These are phyloP conservation scores for Serinus canaria DNA, from an alignment of 2,113 vertebrate species.

Conservation along the genomic window DNA sequence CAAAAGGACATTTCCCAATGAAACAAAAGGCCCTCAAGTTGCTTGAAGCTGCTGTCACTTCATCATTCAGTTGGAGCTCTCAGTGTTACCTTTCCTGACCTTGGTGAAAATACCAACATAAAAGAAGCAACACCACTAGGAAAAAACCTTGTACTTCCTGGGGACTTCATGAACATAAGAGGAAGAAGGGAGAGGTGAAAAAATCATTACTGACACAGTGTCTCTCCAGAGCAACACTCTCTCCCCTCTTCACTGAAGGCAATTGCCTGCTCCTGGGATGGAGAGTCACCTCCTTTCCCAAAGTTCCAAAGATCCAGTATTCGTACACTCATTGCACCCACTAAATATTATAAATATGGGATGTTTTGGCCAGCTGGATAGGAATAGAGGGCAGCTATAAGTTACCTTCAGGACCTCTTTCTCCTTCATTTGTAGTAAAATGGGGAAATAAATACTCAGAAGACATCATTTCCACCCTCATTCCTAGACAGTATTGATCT, in stretches of 20 bases:
- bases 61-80: neutral
- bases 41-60: neutral
- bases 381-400: neutral
- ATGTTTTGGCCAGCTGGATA: neutral
- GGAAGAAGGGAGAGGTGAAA: neutral
- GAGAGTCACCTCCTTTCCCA: neutral
- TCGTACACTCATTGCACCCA: fast-evolving
- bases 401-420: neutral
- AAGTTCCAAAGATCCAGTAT: neutral
- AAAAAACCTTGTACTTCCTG: neutral
- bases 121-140: neutral
- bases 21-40: neutral
- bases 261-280: neutral
- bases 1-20: neutral
- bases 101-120: neutral
- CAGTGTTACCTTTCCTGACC: neutral
- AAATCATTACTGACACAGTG: neutral
- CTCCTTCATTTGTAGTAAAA: neutral
- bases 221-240: neutral
- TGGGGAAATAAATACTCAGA: neutral
- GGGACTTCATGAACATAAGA: neutral
- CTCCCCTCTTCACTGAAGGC: fast-evolving
- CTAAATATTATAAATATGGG: neutral
- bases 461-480: neutral
- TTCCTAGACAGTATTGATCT: neutral